phyloP scores from a whole-genome alignment of 2,797 vertebrate genomes.

The Onychomys arenicola region DNA sequence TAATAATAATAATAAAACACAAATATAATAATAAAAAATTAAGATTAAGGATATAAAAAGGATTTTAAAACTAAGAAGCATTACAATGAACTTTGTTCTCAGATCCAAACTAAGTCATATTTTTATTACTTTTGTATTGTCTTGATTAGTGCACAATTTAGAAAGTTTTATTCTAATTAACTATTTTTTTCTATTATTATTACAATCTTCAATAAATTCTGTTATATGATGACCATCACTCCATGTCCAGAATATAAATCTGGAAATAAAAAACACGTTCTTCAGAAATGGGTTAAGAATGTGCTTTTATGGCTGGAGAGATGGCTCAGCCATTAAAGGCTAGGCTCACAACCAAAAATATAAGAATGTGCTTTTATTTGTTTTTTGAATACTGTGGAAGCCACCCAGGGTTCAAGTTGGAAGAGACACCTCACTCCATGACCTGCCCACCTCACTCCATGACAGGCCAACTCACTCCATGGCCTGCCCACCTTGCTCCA shows the following conservation, averaged over 20 bases:
- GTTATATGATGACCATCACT: neutral
- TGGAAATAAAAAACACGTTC: neutral
- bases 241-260: neutral
- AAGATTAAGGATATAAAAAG: neutral
- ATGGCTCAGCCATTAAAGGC: no score
- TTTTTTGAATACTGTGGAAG: constrained; percentile 40
- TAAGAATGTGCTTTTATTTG: constrained; percentile 1
- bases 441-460: neutral
- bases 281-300: neutral
- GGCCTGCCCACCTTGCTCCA: neutral
- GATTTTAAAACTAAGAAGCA: constrained; percentile 38
- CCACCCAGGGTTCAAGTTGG: neutral
- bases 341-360: no score
- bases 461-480: no score
- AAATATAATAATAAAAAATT: no score
- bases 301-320: neutral
- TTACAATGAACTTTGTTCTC: neutral
- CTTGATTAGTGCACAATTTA: neutral
- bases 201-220: neutral
- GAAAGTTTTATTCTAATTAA: constrained; percentile 31
- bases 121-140: constrained; percentile 13
- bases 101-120: neutral
- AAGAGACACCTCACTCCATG: constrained; percentile 29
- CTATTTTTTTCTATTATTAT: neutral
- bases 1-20: no score